Base-by-base conservation (phyloP, 1,140 invertebrate species). In the Glossosoma conforme region DNA sequence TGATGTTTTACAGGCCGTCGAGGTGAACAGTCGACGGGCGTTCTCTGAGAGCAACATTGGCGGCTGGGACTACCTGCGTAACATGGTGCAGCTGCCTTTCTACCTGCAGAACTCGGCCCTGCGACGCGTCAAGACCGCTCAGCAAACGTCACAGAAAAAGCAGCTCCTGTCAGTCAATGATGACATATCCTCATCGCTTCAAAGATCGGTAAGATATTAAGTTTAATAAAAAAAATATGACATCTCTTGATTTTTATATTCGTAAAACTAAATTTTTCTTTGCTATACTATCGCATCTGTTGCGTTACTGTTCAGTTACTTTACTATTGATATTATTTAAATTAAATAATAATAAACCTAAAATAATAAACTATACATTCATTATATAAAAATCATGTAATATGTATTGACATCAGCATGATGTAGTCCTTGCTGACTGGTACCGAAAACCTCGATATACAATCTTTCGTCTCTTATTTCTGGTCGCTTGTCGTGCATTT, bases 31-130 rank as follows among this genome's bases (percentile, higher is more conserved):
- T 58, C 78, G 87, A 28, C 77, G 86, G 28, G 77, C 92, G 3
- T 87, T 93, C 53, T 87, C 81, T 10, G 90, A 94, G 63, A 91
- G 88, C 19, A 93, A 92, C 72, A 94, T 95, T 56, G 82, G 92
- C 59, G 84, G 93, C 1, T 89, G 93, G 73, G 93, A 96, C 69
- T 98, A 97, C 65, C 72, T 98, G 22, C 82, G 92, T 19, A 98
- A 98, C 67, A 86, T 98, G 76, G 93, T 99, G 1, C 96, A 98
- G 66, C 74, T 99, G 53, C 97, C 96, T 0, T 98, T 98, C 72
- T 99, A 93, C 70, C 77, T 98, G 11, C 96, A 98, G 77, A 98
- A 97, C 71, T 94, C 94, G 13, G 93, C 92, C 5, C 67, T 98
- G 36, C 76, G 92, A 1, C 87, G 91, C 60, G 89, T 93, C 0